A percentile compares a stretch with the other conserved stretches of the same genome.
These are phyloP conservation scores for Cotesia chilonis DNA, from an alignment of 1,140 invertebrate species.

Conservation along the genomic window DNA sequence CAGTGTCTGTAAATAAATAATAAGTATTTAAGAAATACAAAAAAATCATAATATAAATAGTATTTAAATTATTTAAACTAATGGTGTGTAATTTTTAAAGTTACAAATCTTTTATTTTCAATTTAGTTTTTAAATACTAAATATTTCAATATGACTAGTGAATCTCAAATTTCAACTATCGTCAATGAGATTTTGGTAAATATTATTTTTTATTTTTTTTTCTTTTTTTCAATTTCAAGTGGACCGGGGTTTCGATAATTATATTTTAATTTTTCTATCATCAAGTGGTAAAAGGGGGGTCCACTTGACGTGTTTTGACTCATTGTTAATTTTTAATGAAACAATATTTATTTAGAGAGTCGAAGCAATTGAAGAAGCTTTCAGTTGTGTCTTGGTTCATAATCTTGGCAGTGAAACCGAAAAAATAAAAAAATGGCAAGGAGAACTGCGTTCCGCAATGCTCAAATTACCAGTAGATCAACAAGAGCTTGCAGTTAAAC, in stretches of 20 bases:
- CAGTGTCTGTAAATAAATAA: too few relatives aligned
- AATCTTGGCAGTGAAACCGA: slow-evolving; percentile 73
- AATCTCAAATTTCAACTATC: slow-evolving; percentile 70
- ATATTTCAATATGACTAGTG: slow-evolving; percentile 62
- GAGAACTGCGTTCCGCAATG: slow-evolving; percentile 69
- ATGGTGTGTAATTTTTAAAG: too few relatives aligned
- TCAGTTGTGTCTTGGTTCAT: slow-evolving; percentile 84
- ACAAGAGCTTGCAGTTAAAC: slow-evolving; percentile 75
- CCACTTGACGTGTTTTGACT: too few relatives aligned
- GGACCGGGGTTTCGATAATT: too few relatives aligned
- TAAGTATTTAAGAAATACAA: too few relatives aligned
- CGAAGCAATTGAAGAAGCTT: slow-evolving; percentile 85
- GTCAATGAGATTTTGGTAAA: slow-evolving; percentile 75
- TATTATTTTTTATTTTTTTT: slow-evolving; percentile 33
- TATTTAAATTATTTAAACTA: too few relatives aligned
- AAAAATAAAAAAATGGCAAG: slow-evolving; percentile 72
- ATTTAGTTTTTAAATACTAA: background rate
- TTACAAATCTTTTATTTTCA: too few relatives aligned
- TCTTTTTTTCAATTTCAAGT: slow-evolving; percentile 15
- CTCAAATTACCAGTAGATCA: slow-evolving; percentile 70
- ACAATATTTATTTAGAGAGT: slow-evolving; percentile 69
- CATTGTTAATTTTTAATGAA: background rate
- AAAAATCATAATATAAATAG: too few relatives aligned
- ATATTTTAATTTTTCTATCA: too few relatives aligned
- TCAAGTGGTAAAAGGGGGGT: too few relatives aligned